A percentile compares a stretch with the other conserved stretches of the same genome.
These are phyloP conservation scores for Dreissena rostriformis DNA, from an alignment of 1,140 invertebrate genomes.

Conservation along the genomic window DNA sequence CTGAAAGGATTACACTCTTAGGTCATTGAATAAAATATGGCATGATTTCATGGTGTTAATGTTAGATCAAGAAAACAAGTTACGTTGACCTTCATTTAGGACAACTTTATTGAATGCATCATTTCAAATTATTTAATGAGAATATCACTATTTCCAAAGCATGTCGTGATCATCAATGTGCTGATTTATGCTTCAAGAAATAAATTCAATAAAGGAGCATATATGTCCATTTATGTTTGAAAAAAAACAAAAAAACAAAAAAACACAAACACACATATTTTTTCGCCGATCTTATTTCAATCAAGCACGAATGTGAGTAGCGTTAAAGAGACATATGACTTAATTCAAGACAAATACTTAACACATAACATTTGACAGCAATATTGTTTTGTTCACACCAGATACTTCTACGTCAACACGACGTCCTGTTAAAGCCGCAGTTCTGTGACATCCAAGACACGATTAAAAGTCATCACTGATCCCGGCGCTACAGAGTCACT, in stretches of 20 bases:
- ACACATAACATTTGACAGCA: neutral
- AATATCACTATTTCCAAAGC: no score
- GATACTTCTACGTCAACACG: slow-evolving; percentile 74
- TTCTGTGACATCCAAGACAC: slow-evolving; percentile 76
- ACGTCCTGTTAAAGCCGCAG: slow-evolving; percentile 73
- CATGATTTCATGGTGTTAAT: no score
- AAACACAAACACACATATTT: no score
- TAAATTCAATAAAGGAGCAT: no score
- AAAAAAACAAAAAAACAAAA: neutral
- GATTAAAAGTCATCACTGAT: slow-evolving; percentile 63
- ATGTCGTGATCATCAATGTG: no score
- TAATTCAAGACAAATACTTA: neutral
- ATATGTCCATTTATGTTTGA: neutral
- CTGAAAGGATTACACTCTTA: no score
- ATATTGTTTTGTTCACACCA: slow-evolving; percentile 42
- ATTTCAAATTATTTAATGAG: no score
- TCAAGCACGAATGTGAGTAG: neutral
- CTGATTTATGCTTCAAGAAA: neutral
- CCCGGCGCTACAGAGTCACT: slow-evolving; percentile 8
- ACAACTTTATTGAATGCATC: no score
- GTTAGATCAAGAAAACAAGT: no score
- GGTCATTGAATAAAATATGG: no score
- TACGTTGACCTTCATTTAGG: no score
- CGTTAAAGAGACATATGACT: neutral
- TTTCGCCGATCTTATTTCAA: neutral